Evolutionary conservation across 2,113 vertebrate species (phyloP).

Genomic region (Rhabdomys dilectus): DNA sequence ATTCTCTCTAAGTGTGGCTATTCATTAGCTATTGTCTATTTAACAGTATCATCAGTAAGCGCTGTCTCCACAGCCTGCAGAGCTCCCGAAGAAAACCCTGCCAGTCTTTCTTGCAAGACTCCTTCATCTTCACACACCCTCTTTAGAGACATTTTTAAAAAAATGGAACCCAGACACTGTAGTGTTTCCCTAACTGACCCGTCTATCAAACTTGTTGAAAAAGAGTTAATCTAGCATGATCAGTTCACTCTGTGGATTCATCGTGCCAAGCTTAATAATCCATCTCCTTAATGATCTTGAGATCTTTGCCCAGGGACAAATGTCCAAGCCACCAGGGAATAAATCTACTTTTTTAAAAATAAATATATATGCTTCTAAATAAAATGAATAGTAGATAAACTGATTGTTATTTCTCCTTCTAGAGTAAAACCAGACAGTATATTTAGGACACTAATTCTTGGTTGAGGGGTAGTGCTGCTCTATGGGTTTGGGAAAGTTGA

Average conservation of each 20-base stretch:
- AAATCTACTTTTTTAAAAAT: neutral
- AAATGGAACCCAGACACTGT: neutral
- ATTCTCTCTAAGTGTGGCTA: neutral
- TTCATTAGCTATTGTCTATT: neutral
- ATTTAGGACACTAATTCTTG: neutral
- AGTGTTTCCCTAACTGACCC: neutral
- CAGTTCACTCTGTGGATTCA: neutral
- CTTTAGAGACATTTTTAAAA: neutral
- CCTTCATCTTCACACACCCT: neutral
- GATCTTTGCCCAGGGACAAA: neutral
- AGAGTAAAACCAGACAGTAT: neutral
- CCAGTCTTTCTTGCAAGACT: neutral
- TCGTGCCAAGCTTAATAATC: neutral
- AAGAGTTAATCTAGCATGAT: slow-evolving; percentile 13
- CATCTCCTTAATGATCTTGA: slow-evolving; percentile 19
- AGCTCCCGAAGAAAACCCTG: neutral
- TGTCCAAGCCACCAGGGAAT: neutral
- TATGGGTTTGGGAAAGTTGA: neutral
- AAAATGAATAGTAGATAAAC: slow-evolving; percentile 30
- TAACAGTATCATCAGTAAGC: neutral
- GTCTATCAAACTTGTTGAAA: slow-evolving; percentile 24
- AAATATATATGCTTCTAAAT: neutral
- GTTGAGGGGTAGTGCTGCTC: neutral
- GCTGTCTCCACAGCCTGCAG: neutral
- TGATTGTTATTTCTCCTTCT: slow-evolving; percentile 7